Conservation (phyloP, 2,888 invertebrate genomes). For the Andrena camellia region DNA sequence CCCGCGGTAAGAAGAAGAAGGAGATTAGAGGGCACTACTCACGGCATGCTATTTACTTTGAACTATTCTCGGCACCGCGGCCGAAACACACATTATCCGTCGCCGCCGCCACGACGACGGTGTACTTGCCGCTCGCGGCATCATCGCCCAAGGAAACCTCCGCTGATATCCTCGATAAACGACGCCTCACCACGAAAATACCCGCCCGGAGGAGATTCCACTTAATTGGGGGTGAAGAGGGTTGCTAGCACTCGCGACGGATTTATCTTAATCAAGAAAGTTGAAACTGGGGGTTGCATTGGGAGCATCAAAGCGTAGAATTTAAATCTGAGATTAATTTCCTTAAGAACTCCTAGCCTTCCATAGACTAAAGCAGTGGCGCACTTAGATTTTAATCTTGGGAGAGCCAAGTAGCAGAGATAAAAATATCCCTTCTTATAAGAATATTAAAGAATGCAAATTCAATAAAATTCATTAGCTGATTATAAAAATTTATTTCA, state of each 20-base stretch:
- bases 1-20: constrained; percentile 64
- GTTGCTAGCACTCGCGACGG: not conserved
- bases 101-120: constrained; percentile 46
- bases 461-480: no score
- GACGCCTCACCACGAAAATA: constrained; percentile 45
- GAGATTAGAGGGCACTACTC: constrained; percentile 74
- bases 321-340: constrained; percentile 1
- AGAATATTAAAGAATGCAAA: no score
- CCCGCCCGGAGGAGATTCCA: not conserved
- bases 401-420: no score
- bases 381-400: no score
- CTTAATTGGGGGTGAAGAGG: constrained; percentile 5
- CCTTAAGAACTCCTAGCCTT: no score
- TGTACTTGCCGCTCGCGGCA: constrained; percentile 41
- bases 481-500: no score
- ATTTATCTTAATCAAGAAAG: not conserved
- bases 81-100: constrained; percentile 72
- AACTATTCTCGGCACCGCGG: constrained; percentile 74
- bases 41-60: constrained; percentile 75
- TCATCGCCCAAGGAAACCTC: constrained; percentile 54
- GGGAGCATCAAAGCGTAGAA: not conserved
- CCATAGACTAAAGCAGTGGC: no score
- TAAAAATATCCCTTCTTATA: no score
- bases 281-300: not conserved
- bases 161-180: constrained; percentile 66